Evolutionary conservation across 2,113 vertebrate genomes (phyloP).

Genomic region (Microcebus griseorufus): DNA sequence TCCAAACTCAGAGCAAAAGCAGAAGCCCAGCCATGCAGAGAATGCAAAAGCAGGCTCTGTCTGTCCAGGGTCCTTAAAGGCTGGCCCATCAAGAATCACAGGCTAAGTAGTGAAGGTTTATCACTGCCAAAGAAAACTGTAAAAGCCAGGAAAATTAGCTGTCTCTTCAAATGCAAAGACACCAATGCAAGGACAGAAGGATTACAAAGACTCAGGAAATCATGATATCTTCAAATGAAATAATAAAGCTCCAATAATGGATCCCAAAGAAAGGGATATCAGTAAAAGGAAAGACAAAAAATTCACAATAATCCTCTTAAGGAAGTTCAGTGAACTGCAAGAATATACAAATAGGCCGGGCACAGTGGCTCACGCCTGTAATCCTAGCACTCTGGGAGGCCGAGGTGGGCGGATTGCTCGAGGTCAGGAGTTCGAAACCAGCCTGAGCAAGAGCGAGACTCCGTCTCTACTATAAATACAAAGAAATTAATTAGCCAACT

Average conservation of each 20-base stretch:
- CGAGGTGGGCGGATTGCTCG: too few species aligned
- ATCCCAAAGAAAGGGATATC: background rate
- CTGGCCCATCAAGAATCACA: background rate
- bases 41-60: background rate
- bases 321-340: background rate
- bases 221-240: background rate
- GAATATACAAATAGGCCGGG: background rate
- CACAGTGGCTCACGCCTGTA: too few species aligned
- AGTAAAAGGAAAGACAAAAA: background rate
- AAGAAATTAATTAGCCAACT: too few species aligned
- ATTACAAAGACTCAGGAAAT: background rate
- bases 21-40: background rate
- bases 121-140: background rate
- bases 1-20: background rate
- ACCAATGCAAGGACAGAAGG: background rate
- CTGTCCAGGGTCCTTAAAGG: background rate
- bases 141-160: background rate
- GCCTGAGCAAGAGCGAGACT: too few species aligned
- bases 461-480: too few species aligned
- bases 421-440: too few species aligned
- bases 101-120: background rate
- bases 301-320: background rate
- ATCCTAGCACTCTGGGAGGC: too few species aligned
- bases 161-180: background rate
- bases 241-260: background rate